Evolutionary conservation across 1,140 invertebrate genomes (phyloP).

Genomic region (Pseudomyrmex cubaensis): DNA sequence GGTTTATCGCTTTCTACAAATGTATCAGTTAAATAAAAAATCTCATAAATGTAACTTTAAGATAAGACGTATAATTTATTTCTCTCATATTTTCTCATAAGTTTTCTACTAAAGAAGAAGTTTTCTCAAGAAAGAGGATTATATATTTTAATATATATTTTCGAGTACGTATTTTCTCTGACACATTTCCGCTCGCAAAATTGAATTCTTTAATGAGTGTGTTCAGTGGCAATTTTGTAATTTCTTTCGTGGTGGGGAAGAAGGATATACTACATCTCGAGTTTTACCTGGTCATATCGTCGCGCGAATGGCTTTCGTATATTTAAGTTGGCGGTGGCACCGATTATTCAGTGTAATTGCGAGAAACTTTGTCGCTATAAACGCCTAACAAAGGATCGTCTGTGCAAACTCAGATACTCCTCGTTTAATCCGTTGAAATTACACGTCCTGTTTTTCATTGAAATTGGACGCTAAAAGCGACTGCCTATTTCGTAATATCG

Average conservation of each 20-base stretch:
- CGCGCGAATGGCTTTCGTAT: slow-evolving; percentile 6
- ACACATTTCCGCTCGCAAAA: not conserved
- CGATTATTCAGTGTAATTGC: slow-evolving; percentile 25
- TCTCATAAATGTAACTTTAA: not conserved
- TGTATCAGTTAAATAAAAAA: no score
- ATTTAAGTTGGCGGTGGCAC: slow-evolving; percentile 34
- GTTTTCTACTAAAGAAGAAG: not conserved
- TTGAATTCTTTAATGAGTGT: slow-evolving; percentile 1
- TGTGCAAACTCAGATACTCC: slow-evolving; percentile 38
- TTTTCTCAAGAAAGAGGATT: slow-evolving; percentile 11
- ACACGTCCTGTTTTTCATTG: slow-evolving; percentile 22
- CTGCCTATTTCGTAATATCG: not conserved
- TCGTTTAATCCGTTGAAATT: slow-evolving; percentile 38
- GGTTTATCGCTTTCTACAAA: not conserved
- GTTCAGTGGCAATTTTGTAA: slow-evolving; percentile 16
- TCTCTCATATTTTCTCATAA: not conserved
- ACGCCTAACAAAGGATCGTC: slow-evolving; percentile 40
- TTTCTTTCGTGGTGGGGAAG: not conserved
- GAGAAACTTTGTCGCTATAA: slow-evolving; percentile 28
- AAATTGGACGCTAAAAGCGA: not conserved
- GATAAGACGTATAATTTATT: not conserved
- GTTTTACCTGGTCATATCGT: slow-evolving; percentile 9
- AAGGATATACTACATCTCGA: not conserved
- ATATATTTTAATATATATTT: not conserved
- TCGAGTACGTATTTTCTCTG: not conserved